Conservation (phyloP, 2,797 vertebrate species). For the Apogon hyalosoma region DNA sequence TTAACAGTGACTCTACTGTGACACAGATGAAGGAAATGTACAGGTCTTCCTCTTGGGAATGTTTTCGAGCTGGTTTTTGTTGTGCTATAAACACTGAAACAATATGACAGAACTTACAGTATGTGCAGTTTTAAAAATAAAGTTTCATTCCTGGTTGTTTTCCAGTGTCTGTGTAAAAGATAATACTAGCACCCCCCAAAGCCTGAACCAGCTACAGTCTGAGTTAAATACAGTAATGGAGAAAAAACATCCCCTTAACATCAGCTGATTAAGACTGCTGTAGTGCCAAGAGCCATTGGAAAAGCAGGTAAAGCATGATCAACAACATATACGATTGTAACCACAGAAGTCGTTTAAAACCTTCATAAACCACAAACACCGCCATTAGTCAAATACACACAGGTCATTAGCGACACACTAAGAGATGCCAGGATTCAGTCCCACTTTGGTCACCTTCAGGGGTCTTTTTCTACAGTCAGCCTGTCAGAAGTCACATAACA, state of each 20-base stretch:
- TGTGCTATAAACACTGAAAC: constrained; percentile 17
- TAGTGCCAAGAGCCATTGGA: not conserved
- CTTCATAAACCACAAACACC: constrained; percentile 35
- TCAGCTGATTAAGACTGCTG: not conserved
- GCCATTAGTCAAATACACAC: constrained; percentile 26
- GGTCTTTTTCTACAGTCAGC: not conserved
- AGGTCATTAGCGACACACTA: constrained; percentile 8
- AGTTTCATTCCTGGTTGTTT: not conserved
- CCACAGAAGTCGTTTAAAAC: constrained; percentile 5
- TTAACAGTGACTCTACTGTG: constrained; percentile 8
- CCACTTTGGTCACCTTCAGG: constrained; percentile 3
- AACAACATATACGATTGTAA: constrained; percentile 15
- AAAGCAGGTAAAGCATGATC: constrained; percentile 21
- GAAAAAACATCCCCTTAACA: not conserved
- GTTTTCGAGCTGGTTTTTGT: constrained; percentile 21
- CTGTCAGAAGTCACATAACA: not conserved
- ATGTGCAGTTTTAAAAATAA: constrained; percentile 1
- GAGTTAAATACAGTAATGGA: not conserved
- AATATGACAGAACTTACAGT: not conserved
- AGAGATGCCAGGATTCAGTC: constrained; percentile 4
- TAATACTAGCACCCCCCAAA: constrained; percentile 5
- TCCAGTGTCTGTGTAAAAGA: constrained; percentile 1
- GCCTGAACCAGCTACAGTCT: not conserved
- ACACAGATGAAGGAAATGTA: constrained; percentile 13
- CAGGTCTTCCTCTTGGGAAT: constrained; percentile 5